phyloP scores from a whole-genome alignment of 2,113 vertebrate species.

The Ceratotherium simum region DNA sequence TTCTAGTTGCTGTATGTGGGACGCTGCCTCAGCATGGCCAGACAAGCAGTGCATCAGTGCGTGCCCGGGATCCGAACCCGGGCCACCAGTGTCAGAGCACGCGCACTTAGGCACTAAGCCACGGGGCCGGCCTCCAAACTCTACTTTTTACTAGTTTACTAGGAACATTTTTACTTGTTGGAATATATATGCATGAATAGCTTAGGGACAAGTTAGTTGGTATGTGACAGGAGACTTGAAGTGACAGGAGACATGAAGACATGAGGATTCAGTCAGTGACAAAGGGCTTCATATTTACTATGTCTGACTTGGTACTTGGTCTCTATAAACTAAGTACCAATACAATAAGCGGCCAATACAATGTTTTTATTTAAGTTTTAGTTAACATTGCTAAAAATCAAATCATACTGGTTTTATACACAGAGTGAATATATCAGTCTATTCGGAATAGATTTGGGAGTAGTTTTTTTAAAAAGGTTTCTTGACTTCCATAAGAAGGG shows the following conservation, averaged over 20 bases:
- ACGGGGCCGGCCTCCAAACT: not conserved
- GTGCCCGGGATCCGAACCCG: too few species aligned
- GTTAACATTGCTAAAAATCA: slow-evolving; percentile 29
- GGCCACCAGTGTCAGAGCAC: too few species aligned
- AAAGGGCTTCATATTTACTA: not conserved
- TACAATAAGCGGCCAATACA: not conserved
- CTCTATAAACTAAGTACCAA: not conserved
- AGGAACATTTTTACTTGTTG: not conserved
- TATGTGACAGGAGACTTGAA: not conserved
- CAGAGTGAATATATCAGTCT: not conserved
- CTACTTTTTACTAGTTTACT: not conserved
- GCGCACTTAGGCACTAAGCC: too few species aligned
- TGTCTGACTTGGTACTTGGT: not conserved
- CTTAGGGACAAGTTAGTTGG: not conserved
- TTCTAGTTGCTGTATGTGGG: too few species aligned
- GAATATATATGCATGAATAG: not conserved
- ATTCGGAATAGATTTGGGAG: not conserved
- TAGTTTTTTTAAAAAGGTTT: not conserved
- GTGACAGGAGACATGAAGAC: too few species aligned
- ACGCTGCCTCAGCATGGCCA: too few species aligned
- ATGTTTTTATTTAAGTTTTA: slow-evolving; percentile 22
- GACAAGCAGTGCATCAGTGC: too few species aligned
- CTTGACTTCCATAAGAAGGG: not conserved
- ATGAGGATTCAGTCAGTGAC: not conserved
- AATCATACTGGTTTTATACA: not conserved